These are phyloP conservation scores for Anniella stebbinsi DNA, from an alignment of 2,797 vertebrate species.

Conservation along the genomic window DNA sequence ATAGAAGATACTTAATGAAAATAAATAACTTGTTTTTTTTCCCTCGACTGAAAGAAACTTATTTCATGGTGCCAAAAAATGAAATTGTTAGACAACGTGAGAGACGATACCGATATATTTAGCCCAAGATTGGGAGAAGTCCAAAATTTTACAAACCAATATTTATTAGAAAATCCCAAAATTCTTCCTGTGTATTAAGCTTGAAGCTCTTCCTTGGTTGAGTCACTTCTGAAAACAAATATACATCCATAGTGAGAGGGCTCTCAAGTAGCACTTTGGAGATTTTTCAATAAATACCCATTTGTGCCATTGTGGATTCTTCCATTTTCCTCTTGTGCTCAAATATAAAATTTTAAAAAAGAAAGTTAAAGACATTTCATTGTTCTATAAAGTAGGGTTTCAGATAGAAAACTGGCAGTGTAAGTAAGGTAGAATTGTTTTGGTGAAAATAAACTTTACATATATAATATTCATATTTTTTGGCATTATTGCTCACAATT, in stretches of 20 bases:
- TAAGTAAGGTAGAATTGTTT: too few species aligned
- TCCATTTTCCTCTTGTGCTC: background rate
- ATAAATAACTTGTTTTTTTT: constrained; percentile 37
- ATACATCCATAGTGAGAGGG: background rate
- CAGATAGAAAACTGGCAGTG: background rate
- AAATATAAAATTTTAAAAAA: background rate
- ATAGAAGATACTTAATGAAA: constrained; percentile 55
- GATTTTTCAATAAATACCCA: background rate
- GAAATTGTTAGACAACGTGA: background rate
- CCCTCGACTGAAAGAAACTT: constrained; percentile 41
- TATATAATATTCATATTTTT: background rate
- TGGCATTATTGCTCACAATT: background rate
- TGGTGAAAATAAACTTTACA: too few species aligned
- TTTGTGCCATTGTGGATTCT: background rate
- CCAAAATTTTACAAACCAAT: background rate
- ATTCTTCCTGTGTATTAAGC: background rate
- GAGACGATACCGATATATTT: background rate
- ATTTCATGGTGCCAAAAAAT: constrained; percentile 39
- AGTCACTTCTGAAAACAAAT: constrained; percentile 10
- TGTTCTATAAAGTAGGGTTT: background rate
- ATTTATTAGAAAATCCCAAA: background rate
- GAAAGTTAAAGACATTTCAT: background rate
- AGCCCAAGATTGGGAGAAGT: background rate
- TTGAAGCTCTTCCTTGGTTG: background rate
- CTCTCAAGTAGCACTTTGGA: too few species aligned